Evolutionary conservation across 2,888 invertebrate species (phyloP), one percentile per base, ranked within the genome.

Genomic region (Melanophora roralis): DNA sequence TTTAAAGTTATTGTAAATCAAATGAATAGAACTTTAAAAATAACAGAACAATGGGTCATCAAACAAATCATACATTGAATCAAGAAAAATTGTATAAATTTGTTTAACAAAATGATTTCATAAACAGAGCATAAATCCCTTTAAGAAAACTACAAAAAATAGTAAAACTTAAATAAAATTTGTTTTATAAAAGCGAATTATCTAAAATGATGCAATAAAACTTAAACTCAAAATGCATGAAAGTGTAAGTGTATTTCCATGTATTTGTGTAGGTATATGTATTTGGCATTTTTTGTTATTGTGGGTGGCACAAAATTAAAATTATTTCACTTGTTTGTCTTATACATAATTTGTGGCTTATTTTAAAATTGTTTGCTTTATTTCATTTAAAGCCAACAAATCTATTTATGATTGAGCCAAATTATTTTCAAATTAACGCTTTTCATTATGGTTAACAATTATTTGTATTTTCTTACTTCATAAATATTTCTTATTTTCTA

Each of bases 381-480:
- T 9, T 72, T 76, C 57, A 43, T 43, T 69, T 51, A 38, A 34
- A 72, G 27, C 11, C 36, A 59, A 78, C 27, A 74, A 71, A 71
- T 74, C 74, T 60, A 43, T 60, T 79, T 79, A 86, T 86, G 84
- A 87, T 86, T 85, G 84, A 40, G 83, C 82, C 82, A 84, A 86
- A 86, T 87, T 86, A 86, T 87, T 86, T 87, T 86, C 84, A 87
- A 86, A 86, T 87, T 87, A 86, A 84, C 87, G 83, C 86, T 84
- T 83, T 84, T 85, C 38, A 43, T 45, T 43, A 40, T 19, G 5
- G 19, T 2, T 57, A 23, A 14, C 8, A n/a, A 1, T n/a, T n/a
- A n/a, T 16, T 32, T 19, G 14, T 27, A 16, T 49, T 2, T 43
- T 34, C 6, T 27, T 27, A 27, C n/a, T n/a, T n/a, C n/a, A n/a